phyloP scores from a whole-genome alignment of 2,888 invertebrate genomes.

The Morpho helenor region DNA sequence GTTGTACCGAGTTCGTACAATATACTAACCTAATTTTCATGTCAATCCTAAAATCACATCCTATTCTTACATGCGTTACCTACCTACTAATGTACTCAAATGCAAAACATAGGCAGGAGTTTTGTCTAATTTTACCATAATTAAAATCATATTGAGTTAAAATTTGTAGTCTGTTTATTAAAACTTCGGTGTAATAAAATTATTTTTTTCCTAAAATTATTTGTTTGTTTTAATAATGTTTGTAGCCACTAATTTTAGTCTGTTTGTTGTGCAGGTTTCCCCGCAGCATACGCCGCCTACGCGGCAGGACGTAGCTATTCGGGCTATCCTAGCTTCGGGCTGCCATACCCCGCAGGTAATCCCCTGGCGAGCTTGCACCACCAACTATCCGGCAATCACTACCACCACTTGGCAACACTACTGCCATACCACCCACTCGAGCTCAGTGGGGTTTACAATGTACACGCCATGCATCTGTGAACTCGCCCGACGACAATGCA shows the following conservation, averaged over 20 bases:
- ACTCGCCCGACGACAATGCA: conserved; percentile 78
- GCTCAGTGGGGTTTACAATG: conserved; percentile 82
- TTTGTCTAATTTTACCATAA: too few relatives aligned
- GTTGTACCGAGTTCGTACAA: conserved; percentile 53
- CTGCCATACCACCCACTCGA: conserved; percentile 84
- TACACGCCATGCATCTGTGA: conserved; percentile 90
- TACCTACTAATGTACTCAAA: too few relatives aligned
- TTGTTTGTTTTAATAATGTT: background rate
- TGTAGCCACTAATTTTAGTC: conserved; percentile 40
- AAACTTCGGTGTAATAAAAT: too few relatives aligned
- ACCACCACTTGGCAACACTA: conserved; percentile 81
- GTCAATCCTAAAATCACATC: conserved; percentile 41
- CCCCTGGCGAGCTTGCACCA: conserved; percentile 89
- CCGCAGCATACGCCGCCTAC: conserved; percentile 97
- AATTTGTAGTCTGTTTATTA: too few relatives aligned
- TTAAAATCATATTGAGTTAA: too few relatives aligned
- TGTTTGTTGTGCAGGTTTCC: conserved; percentile 87
- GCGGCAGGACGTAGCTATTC: conserved; percentile 98
- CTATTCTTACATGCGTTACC: too few relatives aligned
- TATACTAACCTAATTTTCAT: conserved; percentile 60
- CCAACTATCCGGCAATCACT: conserved; percentile 81
- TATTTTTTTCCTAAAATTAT: too few relatives aligned
- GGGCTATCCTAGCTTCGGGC: conserved; percentile 98
- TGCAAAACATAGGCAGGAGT: too few relatives aligned
- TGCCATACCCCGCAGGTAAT: conserved; percentile 98